These are phyloP conservation scores for Lycopodina hypogea DNA, from an alignment of 37 sponge, comb jelly and placozoan genomes.

Conservation along the genomic window DNA sequence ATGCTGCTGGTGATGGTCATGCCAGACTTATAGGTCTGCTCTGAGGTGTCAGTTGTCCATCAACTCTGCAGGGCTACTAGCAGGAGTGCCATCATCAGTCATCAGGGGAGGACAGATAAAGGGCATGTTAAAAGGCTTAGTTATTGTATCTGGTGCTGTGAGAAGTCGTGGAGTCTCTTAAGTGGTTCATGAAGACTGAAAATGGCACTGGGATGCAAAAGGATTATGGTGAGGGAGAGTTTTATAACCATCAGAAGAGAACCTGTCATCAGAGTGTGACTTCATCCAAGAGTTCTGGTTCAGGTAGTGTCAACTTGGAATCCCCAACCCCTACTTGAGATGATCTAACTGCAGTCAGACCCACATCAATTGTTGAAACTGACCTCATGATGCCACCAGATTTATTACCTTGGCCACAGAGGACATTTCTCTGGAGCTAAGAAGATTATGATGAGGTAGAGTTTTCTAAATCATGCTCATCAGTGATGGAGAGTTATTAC, in stretches of 20 bases:
- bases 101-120: constrained; percentile 7
- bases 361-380: too few relatives aligned
- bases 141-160: constrained; percentile 6
- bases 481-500: background rate
- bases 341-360: too few relatives aligned
- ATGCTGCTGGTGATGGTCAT: background rate
- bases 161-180: background rate
- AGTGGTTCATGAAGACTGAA: background rate
- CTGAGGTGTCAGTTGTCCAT: background rate
- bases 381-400: too few relatives aligned
- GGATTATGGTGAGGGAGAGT: constrained; percentile 43
- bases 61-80: constrained; percentile 24
- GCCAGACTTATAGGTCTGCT: background rate
- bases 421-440: too few relatives aligned
- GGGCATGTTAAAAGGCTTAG: constrained; percentile 6
- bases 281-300: too few relatives aligned
- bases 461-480: constrained; percentile 22
- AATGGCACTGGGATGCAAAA: background rate
- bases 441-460: too few relatives aligned
- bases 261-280: too few relatives aligned
- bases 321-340: too few relatives aligned
- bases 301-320: too few relatives aligned
- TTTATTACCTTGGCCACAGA: too few relatives aligned
- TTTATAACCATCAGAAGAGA: too few relatives aligned
- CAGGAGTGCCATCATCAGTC: constrained; percentile 20